Percentiles rank a stretch among this genome's conserved stretches.
These are phyloP conservation scores for Chrysochloris asiatica DNA, from an alignment of 2,113 vertebrate species.

Conservation along the genomic window DNA sequence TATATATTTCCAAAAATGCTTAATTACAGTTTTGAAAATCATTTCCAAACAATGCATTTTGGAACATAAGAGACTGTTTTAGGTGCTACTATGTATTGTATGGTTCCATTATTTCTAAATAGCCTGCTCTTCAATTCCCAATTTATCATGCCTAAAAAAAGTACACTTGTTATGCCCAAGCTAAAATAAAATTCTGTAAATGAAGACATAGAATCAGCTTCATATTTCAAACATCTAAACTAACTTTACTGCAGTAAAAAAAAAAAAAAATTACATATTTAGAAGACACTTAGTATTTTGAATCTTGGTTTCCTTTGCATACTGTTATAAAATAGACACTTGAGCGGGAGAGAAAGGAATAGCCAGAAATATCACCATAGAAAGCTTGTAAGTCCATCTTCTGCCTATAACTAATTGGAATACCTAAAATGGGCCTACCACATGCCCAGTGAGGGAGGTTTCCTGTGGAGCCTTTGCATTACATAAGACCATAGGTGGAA, in stretches of 20 bases:
- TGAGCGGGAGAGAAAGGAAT: too few relatives aligned
- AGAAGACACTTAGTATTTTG: too few relatives aligned
- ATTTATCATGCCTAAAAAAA: constrained; percentile 63
- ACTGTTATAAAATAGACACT: too few relatives aligned
- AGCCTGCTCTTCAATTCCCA: constrained; percentile 36
- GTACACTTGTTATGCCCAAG: constrained; percentile 65
- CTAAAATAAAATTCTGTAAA: constrained; percentile 61
- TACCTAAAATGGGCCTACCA: too few relatives aligned
- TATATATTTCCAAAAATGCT: constrained; percentile 37
- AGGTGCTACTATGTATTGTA: not conserved
- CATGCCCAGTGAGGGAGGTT: too few relatives aligned
- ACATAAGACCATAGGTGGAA: too few relatives aligned
- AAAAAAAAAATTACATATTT: constrained; percentile 65
- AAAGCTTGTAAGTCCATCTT: too few relatives aligned
- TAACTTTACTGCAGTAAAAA: constrained; percentile 73
- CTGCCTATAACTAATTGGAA: too few relatives aligned
- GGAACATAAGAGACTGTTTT: constrained; percentile 8
- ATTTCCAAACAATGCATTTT: constrained; percentile 47
- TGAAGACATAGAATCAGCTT: constrained; percentile 77
- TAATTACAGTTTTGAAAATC: constrained; percentile 55
- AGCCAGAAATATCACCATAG: too few relatives aligned
- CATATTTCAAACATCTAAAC: constrained; percentile 81
- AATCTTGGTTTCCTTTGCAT: too few relatives aligned
- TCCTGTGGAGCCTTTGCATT: too few relatives aligned
- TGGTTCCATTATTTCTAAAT: constrained; percentile 53